These are phyloP conservation scores for Caligus rogercresseyi DNA, from an alignment of 1,140 invertebrate species.

Conservation along the genomic window DNA sequence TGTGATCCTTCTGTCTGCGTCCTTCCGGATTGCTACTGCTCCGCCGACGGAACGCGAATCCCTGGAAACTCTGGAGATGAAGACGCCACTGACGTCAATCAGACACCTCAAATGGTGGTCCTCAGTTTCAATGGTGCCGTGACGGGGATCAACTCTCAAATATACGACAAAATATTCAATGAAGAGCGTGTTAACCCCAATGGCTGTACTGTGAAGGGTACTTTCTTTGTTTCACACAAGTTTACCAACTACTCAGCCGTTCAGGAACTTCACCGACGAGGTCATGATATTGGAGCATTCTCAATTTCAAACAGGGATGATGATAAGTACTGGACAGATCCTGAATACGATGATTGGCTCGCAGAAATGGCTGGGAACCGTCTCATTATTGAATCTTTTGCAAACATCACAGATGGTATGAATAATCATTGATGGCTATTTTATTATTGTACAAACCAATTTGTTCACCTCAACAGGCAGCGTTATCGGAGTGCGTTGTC, in stretches of 20 bases:
- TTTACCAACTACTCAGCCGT: conserved; percentile 37
- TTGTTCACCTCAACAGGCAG: conserved; percentile 25
- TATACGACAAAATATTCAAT: conserved; percentile 30
- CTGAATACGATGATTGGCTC: conserved; percentile 28
- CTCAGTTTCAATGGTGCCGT: conserved; percentile 33
- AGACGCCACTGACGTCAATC: conserved; percentile 26
- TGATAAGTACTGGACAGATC: conserved; percentile 29
- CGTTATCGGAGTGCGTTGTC: conserved; percentile 33
- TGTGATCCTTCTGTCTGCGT: conserved; percentile 29
- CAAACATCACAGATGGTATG: conserved; percentile 30
- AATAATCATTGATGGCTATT: conserved; percentile 18
- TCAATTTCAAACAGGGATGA: conserved; percentile 33
- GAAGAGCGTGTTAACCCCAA: conserved; percentile 33
- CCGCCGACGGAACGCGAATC: conserved; percentile 30
- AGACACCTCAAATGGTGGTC: conserved; percentile 32
- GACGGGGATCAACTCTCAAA: conserved; percentile 30
- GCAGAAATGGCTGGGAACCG: conserved; percentile 33
- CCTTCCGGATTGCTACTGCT: conserved; percentile 35
- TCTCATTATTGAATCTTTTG: conserved; percentile 30
- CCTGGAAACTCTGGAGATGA: conserved; percentile 25
- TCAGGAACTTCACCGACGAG: conserved; percentile 33
- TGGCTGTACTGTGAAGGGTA: conserved; percentile 37
- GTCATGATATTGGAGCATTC: conserved; percentile 36
- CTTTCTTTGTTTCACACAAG: conserved; percentile 39
- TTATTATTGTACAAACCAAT: conserved; percentile 10